phyloP scores from a whole-genome alignment of 2,888 invertebrate species.

The Odontomyia ornata region DNA sequence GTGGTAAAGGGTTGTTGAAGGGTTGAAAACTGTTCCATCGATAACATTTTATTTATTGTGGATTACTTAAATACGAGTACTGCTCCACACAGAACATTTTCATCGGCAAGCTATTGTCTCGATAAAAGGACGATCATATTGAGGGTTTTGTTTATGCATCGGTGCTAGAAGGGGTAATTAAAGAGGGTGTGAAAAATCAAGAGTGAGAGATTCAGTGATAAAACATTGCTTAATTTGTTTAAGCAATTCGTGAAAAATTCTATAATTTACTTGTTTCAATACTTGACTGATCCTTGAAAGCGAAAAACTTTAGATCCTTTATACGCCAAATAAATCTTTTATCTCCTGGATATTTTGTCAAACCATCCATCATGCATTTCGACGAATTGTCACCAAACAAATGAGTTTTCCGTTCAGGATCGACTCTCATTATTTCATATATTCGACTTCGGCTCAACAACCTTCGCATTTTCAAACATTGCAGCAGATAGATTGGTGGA shows the following conservation, averaged over 20 bases:
- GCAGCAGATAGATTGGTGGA: too few species aligned
- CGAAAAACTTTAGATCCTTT: too few species aligned
- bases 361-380: neutral
- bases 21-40: conserved; percentile 50
- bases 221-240: neutral
- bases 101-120: conserved; percentile 4
- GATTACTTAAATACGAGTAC: conserved; percentile 45
- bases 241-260: neutral
- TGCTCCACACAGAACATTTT: conserved; percentile 4
- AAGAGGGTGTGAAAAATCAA: too few species aligned
- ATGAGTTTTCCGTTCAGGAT: conserved; percentile 17
- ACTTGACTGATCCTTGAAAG: neutral
- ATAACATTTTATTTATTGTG: conserved; percentile 49
- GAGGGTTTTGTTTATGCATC: too few species aligned
- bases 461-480: neutral
- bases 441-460: neutral
- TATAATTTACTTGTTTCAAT: neutral
- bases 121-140: neutral
- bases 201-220: too few species aligned
- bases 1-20: conserved; percentile 39
- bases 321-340: too few species aligned
- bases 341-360: neutral
- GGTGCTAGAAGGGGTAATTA: too few species aligned
- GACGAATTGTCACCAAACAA: neutral
- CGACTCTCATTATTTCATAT: conserved; percentile 36